Base-by-base conservation (phyloP, 1,140 invertebrate species). In the Odontomachus brunneus region DNA sequence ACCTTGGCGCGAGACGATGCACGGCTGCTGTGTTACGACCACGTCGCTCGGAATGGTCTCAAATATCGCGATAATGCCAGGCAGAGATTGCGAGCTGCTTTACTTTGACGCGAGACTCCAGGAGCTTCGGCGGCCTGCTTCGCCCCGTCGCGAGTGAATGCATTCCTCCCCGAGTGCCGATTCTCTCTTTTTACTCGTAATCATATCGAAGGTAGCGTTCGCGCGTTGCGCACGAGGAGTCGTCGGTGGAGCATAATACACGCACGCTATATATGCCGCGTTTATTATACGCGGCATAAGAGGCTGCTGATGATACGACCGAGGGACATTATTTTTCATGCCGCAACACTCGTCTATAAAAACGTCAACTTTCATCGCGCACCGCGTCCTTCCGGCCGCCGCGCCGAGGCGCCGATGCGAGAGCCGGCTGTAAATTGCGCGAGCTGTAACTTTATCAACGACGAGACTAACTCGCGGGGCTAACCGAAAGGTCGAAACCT, bases 401-500 rank as follows among this genome's bases (percentile, higher is more conserved):
- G 60, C 11, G n/a, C n/a, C n/a, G n/a, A n/a, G n/a, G n/a, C 19
- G 17, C 29, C 15, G 22, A n/a, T 19, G 29, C 3, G 26, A 49
- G 26, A 49, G 9, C 29, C 26, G 9, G 7, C 7, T 17, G 2
- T n/a, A 22, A 44, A 14, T 22, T 19, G 11, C 33, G 15, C 22
- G 4, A 24, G 11, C 26, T 24, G 33, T 19, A 22, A 38, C 19
- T 76, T 66, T 69, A 55, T 72, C 66, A 72, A 44, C 29, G 53
- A 53, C 55, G 24, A 44, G 3, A 11, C 38, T 29, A 53, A 67
- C 22, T 17, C 24, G n/a, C 22, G 5, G 19, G 7, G 14, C 59
- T 83, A 60, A 66, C 15, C n/a, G 48, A 80, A 72, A 59, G 57
- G 51, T 75, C 75, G 62, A 83, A 82, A 59, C 60, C 53, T 22